Evolutionary conservation across 2,888 invertebrate species (phyloP).

Genomic region (Mantis religiosa): DNA sequence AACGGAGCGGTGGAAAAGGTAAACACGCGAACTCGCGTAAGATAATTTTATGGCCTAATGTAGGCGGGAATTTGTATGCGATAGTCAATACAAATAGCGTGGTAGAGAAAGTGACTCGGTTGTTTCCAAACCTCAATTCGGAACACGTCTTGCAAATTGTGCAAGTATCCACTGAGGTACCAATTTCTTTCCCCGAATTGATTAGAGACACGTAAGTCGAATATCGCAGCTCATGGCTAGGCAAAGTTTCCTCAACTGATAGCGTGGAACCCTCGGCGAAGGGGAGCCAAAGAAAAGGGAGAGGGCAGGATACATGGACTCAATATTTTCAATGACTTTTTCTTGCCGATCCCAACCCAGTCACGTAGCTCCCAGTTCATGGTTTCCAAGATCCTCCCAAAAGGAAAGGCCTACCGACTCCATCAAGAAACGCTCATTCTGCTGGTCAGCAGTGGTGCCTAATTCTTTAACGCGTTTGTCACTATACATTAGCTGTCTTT

Average conservation of each 20-base stretch:
- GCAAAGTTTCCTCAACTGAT: neutral
- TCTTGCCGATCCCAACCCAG: neutral
- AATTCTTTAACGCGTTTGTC: neutral
- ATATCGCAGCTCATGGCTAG: neutral
- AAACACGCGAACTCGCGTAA: too few relatives aligned
- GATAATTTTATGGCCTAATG: too few relatives aligned
- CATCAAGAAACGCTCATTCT: too few relatives aligned
- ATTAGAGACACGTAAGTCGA: neutral
- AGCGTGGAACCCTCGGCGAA: neutral
- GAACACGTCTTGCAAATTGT: neutral
- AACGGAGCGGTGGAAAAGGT: too few relatives aligned
- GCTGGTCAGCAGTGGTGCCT: neutral
- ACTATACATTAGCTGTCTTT: too few relatives aligned
- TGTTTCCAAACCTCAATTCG: neutral
- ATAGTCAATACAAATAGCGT: too few relatives aligned
- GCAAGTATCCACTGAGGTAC: neutral
- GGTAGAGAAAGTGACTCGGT: neutral
- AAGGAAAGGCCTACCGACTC: neutral
- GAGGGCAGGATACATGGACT: conserved; percentile 7
- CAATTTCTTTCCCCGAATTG: neutral
- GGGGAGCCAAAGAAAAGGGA: neutral
- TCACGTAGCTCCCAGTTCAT: neutral
- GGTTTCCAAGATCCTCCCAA: neutral
- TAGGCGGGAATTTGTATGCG: too few relatives aligned
- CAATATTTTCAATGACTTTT: conserved; percentile 5